Evolutionary conservation across 2,797 vertebrate genomes (phyloP).

Genomic region (Sebastes oblongus): DNA sequence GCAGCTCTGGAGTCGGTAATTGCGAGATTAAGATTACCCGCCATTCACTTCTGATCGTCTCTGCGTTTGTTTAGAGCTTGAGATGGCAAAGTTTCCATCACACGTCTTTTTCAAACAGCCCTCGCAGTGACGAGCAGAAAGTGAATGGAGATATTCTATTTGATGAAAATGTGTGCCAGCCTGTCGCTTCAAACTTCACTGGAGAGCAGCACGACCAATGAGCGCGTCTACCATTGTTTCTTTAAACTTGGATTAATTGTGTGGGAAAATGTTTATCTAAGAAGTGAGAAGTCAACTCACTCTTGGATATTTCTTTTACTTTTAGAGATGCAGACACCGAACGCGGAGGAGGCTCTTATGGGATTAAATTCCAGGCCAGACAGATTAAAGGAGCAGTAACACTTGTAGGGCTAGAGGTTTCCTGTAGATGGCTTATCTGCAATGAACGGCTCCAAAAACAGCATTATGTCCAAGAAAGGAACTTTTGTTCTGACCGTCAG

Average conservation of each 20-base stretch:
- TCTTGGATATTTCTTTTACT: background rate
- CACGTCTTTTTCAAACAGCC: background rate
- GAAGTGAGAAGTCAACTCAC: background rate
- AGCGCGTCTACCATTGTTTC: background rate
- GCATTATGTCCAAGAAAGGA: too few relatives aligned
- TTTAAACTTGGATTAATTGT: background rate
- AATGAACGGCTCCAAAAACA: background rate
- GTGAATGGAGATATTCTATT: background rate
- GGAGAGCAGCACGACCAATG: background rate
- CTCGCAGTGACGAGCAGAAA: background rate
- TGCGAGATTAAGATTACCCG: background rate
- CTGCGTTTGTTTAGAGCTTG: background rate
- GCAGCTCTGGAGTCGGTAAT: background rate
- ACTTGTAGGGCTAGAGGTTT: background rate
- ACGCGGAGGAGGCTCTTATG: background rate
- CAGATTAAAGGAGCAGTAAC: background rate
- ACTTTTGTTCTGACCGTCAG: background rate
- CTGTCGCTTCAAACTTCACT: background rate
- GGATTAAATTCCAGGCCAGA: background rate
- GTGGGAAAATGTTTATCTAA: background rate
- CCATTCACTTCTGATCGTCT: constrained; percentile 13
- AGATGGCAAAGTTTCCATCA: constrained; percentile 9
- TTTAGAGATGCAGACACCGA: background rate
- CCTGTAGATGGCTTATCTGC: background rate
- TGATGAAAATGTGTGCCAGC: background rate